Evolutionary conservation across 2,113 vertebrate genomes (phyloP), one percentile per base, ranked within the genome.

Genomic region (Prolemur simus): DNA sequence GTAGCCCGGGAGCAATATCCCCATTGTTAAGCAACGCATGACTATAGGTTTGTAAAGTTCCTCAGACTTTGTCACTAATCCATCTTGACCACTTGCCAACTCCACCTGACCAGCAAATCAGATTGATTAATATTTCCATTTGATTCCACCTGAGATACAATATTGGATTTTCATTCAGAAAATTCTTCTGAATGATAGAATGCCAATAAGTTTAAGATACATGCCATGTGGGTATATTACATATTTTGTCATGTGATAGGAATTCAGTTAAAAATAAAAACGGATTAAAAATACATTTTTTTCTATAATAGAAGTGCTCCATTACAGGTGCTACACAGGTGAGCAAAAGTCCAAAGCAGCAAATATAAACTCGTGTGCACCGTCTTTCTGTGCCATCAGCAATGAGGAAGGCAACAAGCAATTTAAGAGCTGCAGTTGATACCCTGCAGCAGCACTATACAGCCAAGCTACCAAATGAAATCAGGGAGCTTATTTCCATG

Each of bases 361-460:
- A 91, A 88, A 81, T 88, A n/a, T 49, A 74, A 82, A 17, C 14
- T 47, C 23, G 4, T 15, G 0, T 20, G 15, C 37, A 39, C 85
- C 56, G 49, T 97, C 97, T 86, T 97, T 98, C 87, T 95, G 60
- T 94, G 68, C 94, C 89, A 86, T 97, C 96, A 93, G 92, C 96
- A 97, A 91, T 93, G 84, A 96, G 71, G 85, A 98, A 97, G 77
- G 76, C 89, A 97, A 63, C 97, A 89, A 97, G 87, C 94, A 97
- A 96, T 97, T 97, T 97, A 95, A 91, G 92, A 96, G 94, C 94
- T 95, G 96, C 89, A 95, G 93, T 92, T 96, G 95, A 89, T 86
- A 89, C 34, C 12, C 27, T 13, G 2, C 91, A 45, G 63, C 39
- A 5, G 25, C 45, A 85, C 93, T 27, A 0, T 47, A n/a, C n/a